These are phyloP conservation scores for Dunckerocampus dactyliophorus DNA, from an alignment of 2,113 vertebrate species.

Conservation along the genomic window DNA sequence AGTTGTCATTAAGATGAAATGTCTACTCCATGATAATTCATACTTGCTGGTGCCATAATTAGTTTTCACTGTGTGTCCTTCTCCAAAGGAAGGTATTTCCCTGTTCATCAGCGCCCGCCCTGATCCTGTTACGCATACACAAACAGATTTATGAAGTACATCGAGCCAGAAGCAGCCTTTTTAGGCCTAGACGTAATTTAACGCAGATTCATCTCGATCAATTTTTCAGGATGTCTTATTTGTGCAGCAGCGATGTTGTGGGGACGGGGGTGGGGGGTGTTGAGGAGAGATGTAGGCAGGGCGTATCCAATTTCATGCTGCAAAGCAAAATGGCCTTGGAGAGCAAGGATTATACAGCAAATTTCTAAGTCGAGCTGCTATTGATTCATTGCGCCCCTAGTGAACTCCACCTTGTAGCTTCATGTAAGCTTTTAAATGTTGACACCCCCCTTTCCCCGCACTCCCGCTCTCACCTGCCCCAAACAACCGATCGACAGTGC, in stretches of 20 bases:
- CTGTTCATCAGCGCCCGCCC: slow-evolving; percentile 2
- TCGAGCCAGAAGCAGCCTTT: slow-evolving; percentile 48
- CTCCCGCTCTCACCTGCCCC: too few species aligned
- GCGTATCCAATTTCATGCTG: slow-evolving; percentile 67
- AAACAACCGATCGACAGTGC: slow-evolving; percentile 26
- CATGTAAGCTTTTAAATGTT: slow-evolving; percentile 63
- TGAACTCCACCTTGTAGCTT: slow-evolving; percentile 50
- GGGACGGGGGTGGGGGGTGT: neutral
- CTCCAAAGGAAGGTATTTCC: slow-evolving; percentile 17
- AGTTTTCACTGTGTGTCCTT: neutral
- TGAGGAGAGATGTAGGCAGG: slow-evolving; percentile 21
- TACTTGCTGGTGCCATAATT: neutral
- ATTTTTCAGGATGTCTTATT: slow-evolving; percentile 69
- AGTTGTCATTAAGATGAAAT: neutral
- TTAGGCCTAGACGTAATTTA: slow-evolving; percentile 52
- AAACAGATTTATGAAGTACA: slow-evolving; percentile 58
- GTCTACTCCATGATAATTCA: neutral
- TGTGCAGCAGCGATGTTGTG: slow-evolving; percentile 32
- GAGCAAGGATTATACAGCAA: slow-evolving; percentile 70
- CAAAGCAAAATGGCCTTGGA: slow-evolving; percentile 66
- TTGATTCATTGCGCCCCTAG: slow-evolving; percentile 58
- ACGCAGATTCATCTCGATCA: slow-evolving; percentile 61
- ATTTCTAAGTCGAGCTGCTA: slow-evolving; percentile 62
- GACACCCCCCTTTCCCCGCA: slow-evolving; percentile 20
- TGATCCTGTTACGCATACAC: slow-evolving; percentile 34